Evolutionary conservation across 1,140 invertebrate genomes (phyloP).

Genomic region (Triops cancriformis): DNA sequence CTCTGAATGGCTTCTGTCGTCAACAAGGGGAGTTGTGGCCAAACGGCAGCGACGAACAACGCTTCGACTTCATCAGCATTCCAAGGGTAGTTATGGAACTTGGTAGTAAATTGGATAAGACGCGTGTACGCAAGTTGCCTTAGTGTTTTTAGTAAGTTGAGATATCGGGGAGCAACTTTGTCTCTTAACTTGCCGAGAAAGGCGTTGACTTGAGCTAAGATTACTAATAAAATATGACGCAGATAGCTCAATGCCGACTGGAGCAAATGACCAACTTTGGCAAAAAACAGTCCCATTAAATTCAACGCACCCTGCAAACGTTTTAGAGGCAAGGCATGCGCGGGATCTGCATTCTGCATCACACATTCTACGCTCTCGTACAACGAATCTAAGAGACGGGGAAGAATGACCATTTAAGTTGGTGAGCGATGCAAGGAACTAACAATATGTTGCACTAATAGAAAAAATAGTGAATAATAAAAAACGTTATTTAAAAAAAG

Average conservation of each 20-base stretch:
- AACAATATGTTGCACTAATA: background rate
- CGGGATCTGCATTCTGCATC: conserved; percentile 46
- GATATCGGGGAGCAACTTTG: conserved; percentile 34
- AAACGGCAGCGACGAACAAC: conserved; percentile 66
- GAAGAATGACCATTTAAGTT: background rate
- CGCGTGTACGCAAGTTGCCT: conserved; percentile 36
- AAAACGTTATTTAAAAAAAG: background rate
- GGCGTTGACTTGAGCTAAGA: conserved; percentile 51
- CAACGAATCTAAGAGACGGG: conserved; percentile 24
- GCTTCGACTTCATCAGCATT: conserved; percentile 58
- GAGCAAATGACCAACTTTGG: conserved; percentile 73
- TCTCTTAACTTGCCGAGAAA: conserved; percentile 42
- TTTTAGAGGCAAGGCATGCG: conserved; percentile 57
- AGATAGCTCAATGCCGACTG: conserved; percentile 56
- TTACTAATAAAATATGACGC: conserved; percentile 60
- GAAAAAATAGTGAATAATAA: background rate
- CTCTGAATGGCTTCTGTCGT: conserved; percentile 70
- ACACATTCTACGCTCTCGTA: conserved; percentile 40
- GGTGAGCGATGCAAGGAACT: background rate
- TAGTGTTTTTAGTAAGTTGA: conserved; percentile 56
- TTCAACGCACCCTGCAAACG: conserved; percentile 64
- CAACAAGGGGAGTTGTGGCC: conserved; percentile 67
- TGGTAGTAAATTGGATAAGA: conserved; percentile 59
- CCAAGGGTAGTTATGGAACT: conserved; percentile 70
- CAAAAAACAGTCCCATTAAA: conserved; percentile 66